These are phyloP conservation scores for Polymixis lichenea DNA, from an alignment of 2,888 invertebrate species.

Conservation along the genomic window DNA sequence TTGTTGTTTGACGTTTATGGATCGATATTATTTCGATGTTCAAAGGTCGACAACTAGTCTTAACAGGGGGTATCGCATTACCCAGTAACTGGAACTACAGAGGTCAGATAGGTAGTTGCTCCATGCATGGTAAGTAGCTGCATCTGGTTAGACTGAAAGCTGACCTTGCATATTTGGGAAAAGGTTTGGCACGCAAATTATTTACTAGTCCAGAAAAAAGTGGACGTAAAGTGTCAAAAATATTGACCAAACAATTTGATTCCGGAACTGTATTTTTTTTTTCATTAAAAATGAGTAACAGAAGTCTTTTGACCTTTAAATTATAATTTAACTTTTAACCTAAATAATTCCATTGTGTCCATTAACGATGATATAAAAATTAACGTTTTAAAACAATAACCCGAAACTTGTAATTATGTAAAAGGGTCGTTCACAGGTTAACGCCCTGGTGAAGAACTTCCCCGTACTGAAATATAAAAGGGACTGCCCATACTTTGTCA, in stretches of 20 bases:
- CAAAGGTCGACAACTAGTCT: no score
- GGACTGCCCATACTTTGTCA: background rate
- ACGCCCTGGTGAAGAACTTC: background rate
- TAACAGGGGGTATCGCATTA: no score
- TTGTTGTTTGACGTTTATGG: no score
- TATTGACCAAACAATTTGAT: background rate
- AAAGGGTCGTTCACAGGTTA: background rate
- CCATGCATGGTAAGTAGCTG: no score
- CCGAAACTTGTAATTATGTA: conserved; percentile 9
- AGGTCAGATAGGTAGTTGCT: no score
- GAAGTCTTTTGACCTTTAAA: background rate
- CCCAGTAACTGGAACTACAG: no score
- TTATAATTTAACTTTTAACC: conserved; percentile 4
- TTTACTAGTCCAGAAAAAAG: no score
- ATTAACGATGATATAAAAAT: background rate
- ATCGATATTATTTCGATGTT: no score
- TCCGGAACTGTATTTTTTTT: background rate
- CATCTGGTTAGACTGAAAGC: no score
- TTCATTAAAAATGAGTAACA: background rate
- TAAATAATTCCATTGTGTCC: conserved; percentile 4
- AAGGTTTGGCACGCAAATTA: no score
- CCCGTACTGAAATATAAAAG: background rate
- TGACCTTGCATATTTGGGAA: no score
- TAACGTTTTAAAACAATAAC: conserved; percentile 9
- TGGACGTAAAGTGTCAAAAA: background rate